A percentile compares a stretch with the other conserved stretches of the same genome.
phyloP scores from a whole-genome alignment of 2,113 vertebrate genomes.

The Erinaceus europaeus region DNA sequence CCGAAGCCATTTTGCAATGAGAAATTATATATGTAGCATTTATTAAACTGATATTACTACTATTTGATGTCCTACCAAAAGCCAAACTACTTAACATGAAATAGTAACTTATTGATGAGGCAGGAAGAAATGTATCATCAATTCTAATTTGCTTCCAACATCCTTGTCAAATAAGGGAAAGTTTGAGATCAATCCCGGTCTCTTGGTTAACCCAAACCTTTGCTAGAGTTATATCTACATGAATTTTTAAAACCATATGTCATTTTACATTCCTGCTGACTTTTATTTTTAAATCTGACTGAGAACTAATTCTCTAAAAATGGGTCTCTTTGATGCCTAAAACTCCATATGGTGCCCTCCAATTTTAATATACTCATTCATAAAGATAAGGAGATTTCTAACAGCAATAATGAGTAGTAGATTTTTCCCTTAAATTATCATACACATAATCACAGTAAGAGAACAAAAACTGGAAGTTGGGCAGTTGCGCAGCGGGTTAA shows the following conservation, averaged over 20 bases:
- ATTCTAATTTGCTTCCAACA: background rate
- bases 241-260: constrained; percentile 35
- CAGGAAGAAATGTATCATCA: background rate
- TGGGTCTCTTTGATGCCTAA: background rate
- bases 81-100: background rate
- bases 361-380: constrained; percentile 41
- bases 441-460: background rate
- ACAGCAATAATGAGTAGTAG: constrained; percentile 2
- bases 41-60: background rate
- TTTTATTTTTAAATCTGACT: constrained; percentile 40
- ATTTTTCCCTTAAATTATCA: constrained; percentile 8
- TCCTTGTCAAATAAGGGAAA: background rate
- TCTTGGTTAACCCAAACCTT: constrained; percentile 7
- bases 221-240: constrained; percentile 21
- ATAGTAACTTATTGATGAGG: background rate
- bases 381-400: constrained; percentile 29
- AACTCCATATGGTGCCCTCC: constrained; percentile 29
- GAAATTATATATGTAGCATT: background rate
- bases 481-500: no score
- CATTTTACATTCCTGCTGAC: constrained; percentile 31
- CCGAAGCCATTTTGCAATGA: background rate
- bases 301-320: constrained; percentile 20
- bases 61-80: background rate
- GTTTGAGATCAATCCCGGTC: background rate
- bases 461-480: background rate